Base-by-base conservation (phyloP, 1,140 invertebrate species). In the Tetramorium alpestre region DNA sequence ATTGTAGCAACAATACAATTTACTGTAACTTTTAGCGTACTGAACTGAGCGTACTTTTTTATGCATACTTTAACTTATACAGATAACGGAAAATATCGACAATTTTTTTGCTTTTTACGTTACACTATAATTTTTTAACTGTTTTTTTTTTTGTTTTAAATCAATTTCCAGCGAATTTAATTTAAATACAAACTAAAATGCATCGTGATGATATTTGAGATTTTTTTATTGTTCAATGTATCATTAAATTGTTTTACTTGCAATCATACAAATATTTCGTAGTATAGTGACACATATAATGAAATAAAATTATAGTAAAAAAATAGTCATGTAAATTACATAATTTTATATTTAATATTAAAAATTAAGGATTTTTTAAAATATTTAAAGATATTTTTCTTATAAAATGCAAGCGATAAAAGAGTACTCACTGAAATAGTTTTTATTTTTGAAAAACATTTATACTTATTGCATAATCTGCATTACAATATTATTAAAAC, bases 341-440 rank as follows among this genome's bases (percentile, higher is more conserved):
- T 72, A 58, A 44, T 62, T 69, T 16, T 54, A 67, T 70, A 10
- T 44, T 10, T 44, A 44, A 80, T 60, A 75, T 67, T 77, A 62
- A 49, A 41, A 78, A 33, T 41, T 41, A 54, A 51, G 2, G 38
- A 44, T 67, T 25, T 33, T 33, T 33, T 4, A 33, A 0, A 4
- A 33, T 33, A 33, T 33, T 33, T 33, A 33, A 33, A 4, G 33
- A 51, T 7, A 65, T 41, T 41, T 65, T n/a, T 65, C 2, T 67
- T 54, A 76, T 41, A 25, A 60, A 33, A 33, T 65, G 8, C 11
- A 7, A 64, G 0, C 25, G 58, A 64, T 64, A 6, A 38, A 77
- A 38, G 3, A 33, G 4, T 51, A 13, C 7, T 67, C 13, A 2
- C 11, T 10, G 2, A 44, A n/a, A 58, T 22, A 58, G 0, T 58